A percentile compares a stretch with the other conserved stretches of the same genome.
Conservation (phyloP, 2,113 vertebrate genomes). For the Regulus satrapa region DNA sequence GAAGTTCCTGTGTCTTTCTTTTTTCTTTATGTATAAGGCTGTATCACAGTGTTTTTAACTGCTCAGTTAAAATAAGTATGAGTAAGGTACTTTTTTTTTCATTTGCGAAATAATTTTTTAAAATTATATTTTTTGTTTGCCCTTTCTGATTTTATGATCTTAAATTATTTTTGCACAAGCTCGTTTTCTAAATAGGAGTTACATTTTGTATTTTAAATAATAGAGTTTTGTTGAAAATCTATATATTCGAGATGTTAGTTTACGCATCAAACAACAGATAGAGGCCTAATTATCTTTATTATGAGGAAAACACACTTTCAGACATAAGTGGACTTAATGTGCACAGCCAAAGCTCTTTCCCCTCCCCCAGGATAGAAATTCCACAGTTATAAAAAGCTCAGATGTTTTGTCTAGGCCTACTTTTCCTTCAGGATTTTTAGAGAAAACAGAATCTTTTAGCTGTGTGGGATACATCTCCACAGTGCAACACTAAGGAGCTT, state of each 20-base stretch:
- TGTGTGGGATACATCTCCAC: background rate
- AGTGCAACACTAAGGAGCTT: background rate
- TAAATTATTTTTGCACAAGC: background rate
- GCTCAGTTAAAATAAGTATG: background rate
- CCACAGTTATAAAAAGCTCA: background rate
- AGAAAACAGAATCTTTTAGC: background rate
- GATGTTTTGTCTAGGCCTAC: constrained; percentile 40
- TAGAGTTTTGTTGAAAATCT: background rate
- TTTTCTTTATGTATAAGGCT: background rate
- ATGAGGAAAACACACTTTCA: background rate
- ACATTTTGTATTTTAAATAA: background rate
- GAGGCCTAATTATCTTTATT: background rate
- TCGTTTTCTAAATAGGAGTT: background rate
- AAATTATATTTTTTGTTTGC: background rate
- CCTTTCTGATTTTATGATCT: background rate
- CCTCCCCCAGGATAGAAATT: background rate
- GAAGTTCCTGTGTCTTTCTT: background rate
- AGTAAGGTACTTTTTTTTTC: background rate
- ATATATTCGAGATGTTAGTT: background rate
- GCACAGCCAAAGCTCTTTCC: background rate
- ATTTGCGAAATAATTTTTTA: background rate
- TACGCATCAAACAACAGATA: background rate
- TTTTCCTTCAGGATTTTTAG: constrained; percentile 32
- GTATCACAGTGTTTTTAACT: background rate
- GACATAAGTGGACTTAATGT: background rate